phyloP scores from a whole-genome alignment of 2,888 invertebrate genomes.

The Brenthis ino region DNA sequence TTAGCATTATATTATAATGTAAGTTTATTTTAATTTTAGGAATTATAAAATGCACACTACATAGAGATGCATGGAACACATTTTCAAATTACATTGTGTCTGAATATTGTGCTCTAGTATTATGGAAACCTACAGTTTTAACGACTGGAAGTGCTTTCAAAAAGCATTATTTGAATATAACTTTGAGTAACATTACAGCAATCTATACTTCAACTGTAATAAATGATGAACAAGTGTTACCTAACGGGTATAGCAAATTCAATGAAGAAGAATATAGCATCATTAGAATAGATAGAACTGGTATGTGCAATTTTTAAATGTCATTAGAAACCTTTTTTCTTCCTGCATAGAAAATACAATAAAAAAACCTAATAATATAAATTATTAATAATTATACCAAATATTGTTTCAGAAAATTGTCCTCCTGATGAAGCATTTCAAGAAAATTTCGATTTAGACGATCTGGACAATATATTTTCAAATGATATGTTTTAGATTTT shows the following conservation, averaged over 20 bases:
- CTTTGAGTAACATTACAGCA: conserved; percentile 68
- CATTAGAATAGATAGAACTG: conserved; percentile 58
- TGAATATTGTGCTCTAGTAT: conserved; percentile 66
- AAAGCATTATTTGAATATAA: conserved; percentile 75
- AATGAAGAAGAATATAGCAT: conserved; percentile 63
- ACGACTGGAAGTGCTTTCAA: conserved; percentile 73
- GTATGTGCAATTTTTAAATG: conserved; percentile 50
- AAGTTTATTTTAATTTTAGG: conserved; percentile 52
- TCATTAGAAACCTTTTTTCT: neutral
- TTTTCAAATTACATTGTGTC: conserved; percentile 70
- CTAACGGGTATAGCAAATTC: conserved; percentile 57
- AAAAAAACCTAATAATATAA: neutral
- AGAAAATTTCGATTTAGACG: conserved; percentile 57
- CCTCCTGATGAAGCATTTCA: conserved; percentile 33
- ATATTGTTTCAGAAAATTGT: conserved; percentile 54
- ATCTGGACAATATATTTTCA: conserved; percentile 66
- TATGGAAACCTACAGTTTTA: conserved; percentile 71
- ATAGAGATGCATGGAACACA: conserved; percentile 74
- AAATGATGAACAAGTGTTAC: conserved; percentile 51
- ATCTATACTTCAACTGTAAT: conserved; percentile 66
- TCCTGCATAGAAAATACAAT: no score
- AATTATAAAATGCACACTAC: conserved; percentile 72
- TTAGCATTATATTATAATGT: neutral
- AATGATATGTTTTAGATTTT: conserved; percentile 52
- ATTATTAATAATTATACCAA: neutral